Evolutionary conservation across 2,113 vertebrate species (phyloP), one percentile per base, ranked within the genome.

Genomic region (Ptilonorhynchus violaceus): DNA sequence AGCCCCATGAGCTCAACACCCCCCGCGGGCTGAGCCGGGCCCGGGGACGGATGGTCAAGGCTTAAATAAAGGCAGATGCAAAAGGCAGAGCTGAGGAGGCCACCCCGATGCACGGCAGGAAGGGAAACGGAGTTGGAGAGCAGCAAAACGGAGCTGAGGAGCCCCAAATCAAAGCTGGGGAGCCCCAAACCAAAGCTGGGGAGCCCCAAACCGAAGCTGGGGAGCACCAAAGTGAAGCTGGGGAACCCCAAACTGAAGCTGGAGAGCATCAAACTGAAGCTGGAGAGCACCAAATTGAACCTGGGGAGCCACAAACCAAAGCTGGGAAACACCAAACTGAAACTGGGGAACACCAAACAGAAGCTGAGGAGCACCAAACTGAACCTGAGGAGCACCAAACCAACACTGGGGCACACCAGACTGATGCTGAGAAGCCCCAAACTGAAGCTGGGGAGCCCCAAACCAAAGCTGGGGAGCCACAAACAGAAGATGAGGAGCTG

Each of bases 41-140:
- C 86, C 2, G 0, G 72, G 50, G 37, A 72, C 0, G 52, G 17
- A 11, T 33, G 64, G 86, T 47, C 84, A 63, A 49, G 91, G 83
- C 68, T 93, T 81, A 84, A 91, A 86, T 37, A 56, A 94, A 92
- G 93, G 72, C 95, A 97, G 82, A 88, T 4, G 21, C 18, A 11
- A 37, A 63, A 90, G 19, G 7, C 53, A 31, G 33, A 53, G 82
- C 88, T 52, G 63, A 70, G 79, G 59, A 95, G 84, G 85, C 56
- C 85, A 64, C 75, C 68, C 3, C 1, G 0, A 16, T 6, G 68
- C 72, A 27, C 2, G 0, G 56, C 21, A 11, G 88, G 82, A 28
- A 59, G 73, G 64, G 69, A 78, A 89, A 86, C 33, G 3, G 25
- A 78, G 74, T 52, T 31, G 13, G 55, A 19, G 68, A 78, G 60